These are phyloP conservation scores for Dicrurus megarhynchus DNA, from an alignment of 2,113 vertebrate genomes.

Conservation along the genomic window DNA sequence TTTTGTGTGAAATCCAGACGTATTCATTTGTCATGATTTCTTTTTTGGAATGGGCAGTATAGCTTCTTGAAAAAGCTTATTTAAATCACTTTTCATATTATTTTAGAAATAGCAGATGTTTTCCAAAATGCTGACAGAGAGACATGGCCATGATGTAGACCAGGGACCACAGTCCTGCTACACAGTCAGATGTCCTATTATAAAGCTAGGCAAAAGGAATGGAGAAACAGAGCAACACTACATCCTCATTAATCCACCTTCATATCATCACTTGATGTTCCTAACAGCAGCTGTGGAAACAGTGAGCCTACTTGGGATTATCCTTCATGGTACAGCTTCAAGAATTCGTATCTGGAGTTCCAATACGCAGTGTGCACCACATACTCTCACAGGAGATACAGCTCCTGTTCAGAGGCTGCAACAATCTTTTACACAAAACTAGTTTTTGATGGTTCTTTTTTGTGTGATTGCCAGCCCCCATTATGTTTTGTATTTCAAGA, in stretches of 20 bases:
- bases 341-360: background rate
- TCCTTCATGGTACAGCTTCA: background rate
- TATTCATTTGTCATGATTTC: accelerated
- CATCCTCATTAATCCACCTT: background rate
- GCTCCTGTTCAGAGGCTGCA: background rate
- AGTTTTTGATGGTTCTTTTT: background rate
- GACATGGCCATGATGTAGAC: background rate
- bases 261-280: background rate
- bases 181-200: background rate
- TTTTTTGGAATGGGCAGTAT: background rate
- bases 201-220: background rate
- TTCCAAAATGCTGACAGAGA: background rate
- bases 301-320: background rate
- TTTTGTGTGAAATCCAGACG: background rate
- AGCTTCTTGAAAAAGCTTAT: background rate
- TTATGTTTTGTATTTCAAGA: background rate
- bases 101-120: background rate
- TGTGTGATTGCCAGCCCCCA: accelerated
- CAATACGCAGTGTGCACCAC: background rate
- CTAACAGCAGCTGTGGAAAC: background rate
- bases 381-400: background rate
- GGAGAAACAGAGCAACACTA: background rate
- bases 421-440: background rate
- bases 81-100: background rate
- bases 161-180: background rate